Conservation (phyloP, 1,140 invertebrate species). For the Pseudomyrmex cubaensis region DNA sequence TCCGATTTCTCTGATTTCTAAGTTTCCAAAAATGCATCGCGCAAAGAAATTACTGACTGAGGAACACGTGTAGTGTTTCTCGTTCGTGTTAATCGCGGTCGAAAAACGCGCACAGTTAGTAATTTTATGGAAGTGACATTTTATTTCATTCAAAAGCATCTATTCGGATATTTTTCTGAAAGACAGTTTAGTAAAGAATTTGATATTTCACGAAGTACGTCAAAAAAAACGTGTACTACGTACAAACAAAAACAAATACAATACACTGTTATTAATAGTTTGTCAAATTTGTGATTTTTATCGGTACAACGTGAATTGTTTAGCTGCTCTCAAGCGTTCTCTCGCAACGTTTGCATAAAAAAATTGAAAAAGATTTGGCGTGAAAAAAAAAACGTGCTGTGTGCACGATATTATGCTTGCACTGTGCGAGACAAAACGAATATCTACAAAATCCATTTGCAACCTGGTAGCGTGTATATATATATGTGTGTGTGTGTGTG, state of each 20-base stretch:
- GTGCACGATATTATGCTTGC: constrained; percentile 4
- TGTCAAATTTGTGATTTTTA: constrained; percentile 13
- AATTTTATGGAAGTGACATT: not conserved
- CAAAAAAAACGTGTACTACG: too few relatives aligned
- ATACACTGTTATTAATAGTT: not conserved
- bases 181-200: constrained; percentile 5
- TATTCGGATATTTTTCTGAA: not conserved
- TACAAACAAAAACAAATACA: constrained; percentile 3
- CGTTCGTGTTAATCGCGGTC: not conserved
- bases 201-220: not conserved
- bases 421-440: constrained; percentile 1
- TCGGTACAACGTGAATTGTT: not conserved
- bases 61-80: not conserved
- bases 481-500: too few relatives aligned
- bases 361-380: constrained; percentile 31
- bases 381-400: not conserved
- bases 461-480: not conserved
- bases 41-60: not conserved
- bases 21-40: not conserved
- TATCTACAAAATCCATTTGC: constrained; percentile 43
- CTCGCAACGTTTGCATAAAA: constrained; percentile 12
- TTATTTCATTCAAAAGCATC: too few relatives aligned
- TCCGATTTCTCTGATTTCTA: constrained; percentile 8
- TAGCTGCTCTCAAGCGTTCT: not conserved
- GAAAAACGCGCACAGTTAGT: not conserved